Conservation (phyloP, 1,140 invertebrate species). For the Oryzaephilus surinamensis region DNA sequence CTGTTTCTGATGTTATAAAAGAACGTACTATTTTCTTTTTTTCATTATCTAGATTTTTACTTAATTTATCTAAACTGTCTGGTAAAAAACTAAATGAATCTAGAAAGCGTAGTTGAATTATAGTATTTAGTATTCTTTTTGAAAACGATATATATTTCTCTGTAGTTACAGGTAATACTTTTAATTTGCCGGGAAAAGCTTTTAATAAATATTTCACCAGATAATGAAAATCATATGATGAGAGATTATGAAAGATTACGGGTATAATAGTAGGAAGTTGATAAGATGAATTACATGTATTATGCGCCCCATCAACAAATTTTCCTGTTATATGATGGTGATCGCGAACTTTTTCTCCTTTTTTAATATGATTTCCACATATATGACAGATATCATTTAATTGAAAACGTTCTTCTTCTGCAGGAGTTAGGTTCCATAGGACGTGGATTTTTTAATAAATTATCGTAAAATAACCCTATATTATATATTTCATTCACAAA, state of each 20-base stretch:
- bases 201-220: constrained; percentile 11
- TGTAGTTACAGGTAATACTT: constrained; percentile 12
- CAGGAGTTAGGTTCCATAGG: too few species aligned
- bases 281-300: constrained; percentile 32
- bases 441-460: too few species aligned
- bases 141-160: constrained; percentile 20
- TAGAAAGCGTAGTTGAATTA: constrained; percentile 15
- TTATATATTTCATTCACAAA: too few species aligned
- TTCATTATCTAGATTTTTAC: constrained; percentile 3
- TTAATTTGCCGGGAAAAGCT: constrained; percentile 6
- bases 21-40: not conserved
- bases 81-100: constrained; percentile 19
- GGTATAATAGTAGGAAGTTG: constrained; percentile 20
- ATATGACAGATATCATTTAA: not conserved
- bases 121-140: constrained; percentile 6
- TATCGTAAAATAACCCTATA: too few species aligned
- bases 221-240: constrained; percentile 16
- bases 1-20: constrained; percentile 4
- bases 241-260: constrained; percentile 19
- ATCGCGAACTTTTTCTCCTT: too few species aligned
- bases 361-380: constrained; percentile 28
- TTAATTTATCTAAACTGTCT: constrained; percentile 14
- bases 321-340: too few species aligned
- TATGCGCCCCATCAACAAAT: constrained; percentile 31
- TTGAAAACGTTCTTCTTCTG: too few species aligned